Percentiles rank a stretch among this genome's conserved stretches.
These are phyloP conservation scores for Siniperca undulata DNA, from an alignment of 2,797 vertebrate species.

Conservation along the genomic window DNA sequence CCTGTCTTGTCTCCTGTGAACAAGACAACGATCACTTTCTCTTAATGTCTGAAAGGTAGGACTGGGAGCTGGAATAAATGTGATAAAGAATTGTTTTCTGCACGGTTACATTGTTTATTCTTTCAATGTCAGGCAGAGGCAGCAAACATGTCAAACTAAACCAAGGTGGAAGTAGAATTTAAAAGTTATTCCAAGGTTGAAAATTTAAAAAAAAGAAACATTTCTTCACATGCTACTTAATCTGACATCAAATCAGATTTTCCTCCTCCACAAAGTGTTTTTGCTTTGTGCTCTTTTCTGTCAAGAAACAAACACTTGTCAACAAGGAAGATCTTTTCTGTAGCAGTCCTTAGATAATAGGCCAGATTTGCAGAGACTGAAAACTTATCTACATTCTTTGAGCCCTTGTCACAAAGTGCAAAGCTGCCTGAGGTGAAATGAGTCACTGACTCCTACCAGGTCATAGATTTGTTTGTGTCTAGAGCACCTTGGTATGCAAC, in stretches of 20 bases:
- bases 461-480: conserved; percentile 65
- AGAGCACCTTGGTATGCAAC: conserved; percentile 67
- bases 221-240: conserved; percentile 49
- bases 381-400: conserved; percentile 81
- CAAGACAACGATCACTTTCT: conserved; percentile 65
- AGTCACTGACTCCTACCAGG: conserved; percentile 70
- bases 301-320: conserved; percentile 72
- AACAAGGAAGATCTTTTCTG: conserved; percentile 60
- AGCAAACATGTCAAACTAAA: conserved; percentile 44
- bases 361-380: conserved; percentile 72
- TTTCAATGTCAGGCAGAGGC: conserved; percentile 39
- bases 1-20: conserved; percentile 65
- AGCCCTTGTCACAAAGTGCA: conserved; percentile 72
- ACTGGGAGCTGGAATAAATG: conserved; percentile 28
- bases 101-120: conserved; percentile 48
- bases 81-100: conserved; percentile 36
- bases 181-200: conserved; percentile 55
- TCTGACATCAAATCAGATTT: conserved; percentile 62
- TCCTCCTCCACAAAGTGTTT: conserved; percentile 51
- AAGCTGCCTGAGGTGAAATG: conserved; percentile 75
- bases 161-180: conserved; percentile 20
- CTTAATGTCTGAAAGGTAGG: conserved; percentile 43
- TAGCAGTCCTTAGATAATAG: conserved; percentile 72
- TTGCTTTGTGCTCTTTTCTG: conserved; percentile 45
- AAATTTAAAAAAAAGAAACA: conserved; percentile 21